Conservation (phyloP, 2,888 invertebrate genomes). For the Mythimna albipuncta region DNA sequence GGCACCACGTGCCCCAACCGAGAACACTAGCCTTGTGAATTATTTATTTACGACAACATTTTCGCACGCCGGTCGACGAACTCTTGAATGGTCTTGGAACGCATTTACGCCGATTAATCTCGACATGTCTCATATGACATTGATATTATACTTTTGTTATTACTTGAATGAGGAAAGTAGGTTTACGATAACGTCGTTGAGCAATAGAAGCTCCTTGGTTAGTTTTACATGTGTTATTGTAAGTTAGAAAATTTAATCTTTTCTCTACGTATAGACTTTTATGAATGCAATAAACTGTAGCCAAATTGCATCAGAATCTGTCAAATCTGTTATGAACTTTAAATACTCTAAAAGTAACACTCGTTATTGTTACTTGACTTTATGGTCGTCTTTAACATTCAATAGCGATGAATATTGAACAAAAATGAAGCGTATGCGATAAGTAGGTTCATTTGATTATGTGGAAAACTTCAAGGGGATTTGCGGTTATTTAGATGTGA, state of each 20-base stretch:
- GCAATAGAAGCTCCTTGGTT: not conserved
- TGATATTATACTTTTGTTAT: conserved; percentile 49
- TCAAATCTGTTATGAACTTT: conserved; percentile 4
- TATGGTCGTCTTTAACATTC: conserved; percentile 25
- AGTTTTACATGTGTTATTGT: not conserved
- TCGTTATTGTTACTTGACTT: not conserved
- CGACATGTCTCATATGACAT: conserved; percentile 74
- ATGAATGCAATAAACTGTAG: not conserved
- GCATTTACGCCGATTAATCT: conserved; percentile 88
- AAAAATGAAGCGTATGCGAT: conserved; percentile 40
- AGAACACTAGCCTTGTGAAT: conserved; percentile 91
- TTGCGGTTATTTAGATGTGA: conserved; percentile 74
- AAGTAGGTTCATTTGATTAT: conserved; percentile 44
- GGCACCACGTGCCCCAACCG: conserved; percentile 88
- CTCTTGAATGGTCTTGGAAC: conserved; percentile 88
- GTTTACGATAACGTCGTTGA: conserved; percentile 25
- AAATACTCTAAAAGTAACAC: conserved; percentile 1
- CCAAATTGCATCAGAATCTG: conserved; percentile 8
- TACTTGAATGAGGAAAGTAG: conserved; percentile 43
- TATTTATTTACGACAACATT: conserved; percentile 91
- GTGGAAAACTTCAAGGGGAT: conserved; percentile 65
- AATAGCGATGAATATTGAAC: conserved; percentile 40
- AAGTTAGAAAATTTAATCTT: not conserved
- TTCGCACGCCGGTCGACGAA: conserved; percentile 90
- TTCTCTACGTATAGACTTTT: conserved; percentile 5